Evolutionary conservation across 2,888 invertebrate species (phyloP), one percentile per base, ranked within the genome.

Genomic region (Oligia fasciuncula): DNA sequence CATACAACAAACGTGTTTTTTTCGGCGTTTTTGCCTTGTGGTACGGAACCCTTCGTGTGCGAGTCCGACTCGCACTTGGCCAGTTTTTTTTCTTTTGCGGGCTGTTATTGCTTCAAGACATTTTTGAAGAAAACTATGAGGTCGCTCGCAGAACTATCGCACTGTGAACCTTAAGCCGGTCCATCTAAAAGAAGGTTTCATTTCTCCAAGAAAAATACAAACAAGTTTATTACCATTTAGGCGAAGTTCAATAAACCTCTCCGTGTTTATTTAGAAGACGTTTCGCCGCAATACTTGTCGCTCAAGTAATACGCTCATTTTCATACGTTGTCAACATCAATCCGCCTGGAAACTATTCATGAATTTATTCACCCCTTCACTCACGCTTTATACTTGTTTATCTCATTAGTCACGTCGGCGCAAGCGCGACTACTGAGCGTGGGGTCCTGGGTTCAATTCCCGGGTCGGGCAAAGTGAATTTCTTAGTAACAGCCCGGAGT

Each of bases 251-350:
- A 62, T 54, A 62, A 66, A 73, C 60, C 14, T 46, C 0, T 62
- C 14, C 1, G n/a, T 51, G 40, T 65, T 78, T 67, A n/a, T 49
- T 4, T 40, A 3, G 3, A 40, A 40, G 40, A n/a, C 35, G 40
- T 71, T 60, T 43, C 11, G 8, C 40, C 5, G 63, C 67, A 68
- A 62, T 71, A 29, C 40, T 23, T 68, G 1, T 46, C 29, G 1
- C 29, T 72, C 8, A 62, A 79, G 46, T 46, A 63, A 68, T 67
- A 35, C n/a, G 19, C 46, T 65, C 46, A 73, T 80, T 83, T 79
- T 57, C 68, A 66, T 73, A 35, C 3, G 65, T 69, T 77, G 65
- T 72, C 81, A 85, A 84, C 60, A 83, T 6, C 60, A 83, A 51
- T 73, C 14, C 57, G 69, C 43, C 29, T 73, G 68, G 62, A 74